Base-by-base conservation (phyloP, 2,888 invertebrate species). In the Helobdella robusta region DNA sequence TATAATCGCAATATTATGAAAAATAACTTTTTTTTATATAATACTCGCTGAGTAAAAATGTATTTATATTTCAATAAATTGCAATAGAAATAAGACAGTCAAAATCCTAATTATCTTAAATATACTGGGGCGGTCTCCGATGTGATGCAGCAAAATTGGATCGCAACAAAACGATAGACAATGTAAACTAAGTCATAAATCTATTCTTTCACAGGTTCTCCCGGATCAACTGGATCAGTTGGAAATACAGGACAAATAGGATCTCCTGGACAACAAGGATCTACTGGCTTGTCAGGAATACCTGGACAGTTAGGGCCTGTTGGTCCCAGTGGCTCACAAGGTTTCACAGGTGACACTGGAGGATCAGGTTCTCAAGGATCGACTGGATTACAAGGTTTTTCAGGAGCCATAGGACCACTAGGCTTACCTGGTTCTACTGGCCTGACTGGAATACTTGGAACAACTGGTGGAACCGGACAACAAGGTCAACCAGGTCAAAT, bases 271-370 rank as follows among this genome's bases (percentile, higher is more conserved):
- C 1, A n/a, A n/a, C n/a, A n/a, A n/a, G n/a, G n/a, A n/a, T n/a
- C n/a, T 15, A 44, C 60, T n/a, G 69, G 69, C 5, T 28, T 30
- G 6, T 15, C 67, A 18, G 68, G 68, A 15, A 23, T 23, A 46
- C 20, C 36, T 32, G 69, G 69, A 25, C 40, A 30, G 8, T 4
- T 48, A 23, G 69, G 70, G 4, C 52, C 48, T 15, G 8, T 48
- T 30, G 69, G 70, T 5, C 52, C 48, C 20, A 23, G 28, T 35
- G 66, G 66, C n/a, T 35, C 35, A 30, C 58, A 40, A n/a, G 68
- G 68, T 23, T 40, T 36, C 8, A 50, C 46, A 34, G 68, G 68
- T 59, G 54, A 48, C 28, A 18, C 44, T 28, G 66, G 66, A 32
- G 25, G 32, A 20, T 8, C 66, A 35, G 68, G 68, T 18, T 18